Evolutionary conservation across 2,113 vertebrate genomes (phyloP).

Genomic region (Tenebrosternarchus preto): DNA sequence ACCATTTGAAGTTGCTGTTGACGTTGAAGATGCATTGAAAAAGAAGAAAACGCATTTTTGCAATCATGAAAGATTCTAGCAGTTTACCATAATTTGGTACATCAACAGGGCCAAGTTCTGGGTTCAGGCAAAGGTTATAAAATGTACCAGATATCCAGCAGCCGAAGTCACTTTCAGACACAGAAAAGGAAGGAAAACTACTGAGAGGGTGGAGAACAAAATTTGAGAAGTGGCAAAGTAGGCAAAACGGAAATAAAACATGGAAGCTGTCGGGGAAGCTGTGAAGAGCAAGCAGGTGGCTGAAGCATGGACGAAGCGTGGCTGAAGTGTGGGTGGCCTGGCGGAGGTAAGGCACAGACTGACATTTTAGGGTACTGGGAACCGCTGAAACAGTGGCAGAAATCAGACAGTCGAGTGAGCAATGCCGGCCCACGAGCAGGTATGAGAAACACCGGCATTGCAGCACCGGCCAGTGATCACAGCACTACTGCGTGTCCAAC

Average conservation of each 20-base stretch:
- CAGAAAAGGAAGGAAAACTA: background rate
- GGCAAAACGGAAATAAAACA: background rate
- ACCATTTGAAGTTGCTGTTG: no score
- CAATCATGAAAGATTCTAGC: no score
- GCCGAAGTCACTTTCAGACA: background rate
- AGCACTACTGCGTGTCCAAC: background rate
- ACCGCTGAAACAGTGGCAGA: constrained; percentile 35
- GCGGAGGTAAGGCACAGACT: background rate
- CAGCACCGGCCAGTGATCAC: background rate
- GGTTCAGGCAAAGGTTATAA: no score
- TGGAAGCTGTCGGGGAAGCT: background rate
- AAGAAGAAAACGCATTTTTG: no score
- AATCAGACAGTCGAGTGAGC: constrained; percentile 43
- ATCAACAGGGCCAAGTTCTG: no score
- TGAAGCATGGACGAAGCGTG: constrained; percentile 51
- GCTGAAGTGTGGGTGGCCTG: constrained; percentile 41
- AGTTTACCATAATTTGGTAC: no score
- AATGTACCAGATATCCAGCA: background rate
- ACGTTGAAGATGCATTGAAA: no score
- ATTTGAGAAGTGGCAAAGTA: no score
- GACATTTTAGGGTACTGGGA: background rate
- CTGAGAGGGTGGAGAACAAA: background rate
- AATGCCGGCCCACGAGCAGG: background rate
- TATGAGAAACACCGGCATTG: background rate
- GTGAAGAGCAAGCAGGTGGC: background rate